phyloP scores from a whole-genome alignment of 2,888 invertebrate species.

The Linnaemya tessellans region DNA sequence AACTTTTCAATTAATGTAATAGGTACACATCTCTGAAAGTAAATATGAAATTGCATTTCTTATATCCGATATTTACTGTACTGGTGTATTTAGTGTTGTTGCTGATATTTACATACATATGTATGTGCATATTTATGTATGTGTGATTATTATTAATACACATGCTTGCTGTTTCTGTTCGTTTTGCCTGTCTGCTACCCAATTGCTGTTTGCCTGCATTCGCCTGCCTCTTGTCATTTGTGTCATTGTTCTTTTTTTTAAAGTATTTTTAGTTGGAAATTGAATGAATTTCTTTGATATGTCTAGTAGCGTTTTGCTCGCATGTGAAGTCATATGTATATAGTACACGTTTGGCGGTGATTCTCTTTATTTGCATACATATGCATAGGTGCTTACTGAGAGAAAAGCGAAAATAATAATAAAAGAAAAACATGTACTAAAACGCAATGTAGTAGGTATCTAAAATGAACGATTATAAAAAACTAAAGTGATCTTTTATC shows the following conservation, averaged over 20 bases:
- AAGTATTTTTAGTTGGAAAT: constrained; percentile 76
- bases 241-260: constrained; percentile 60
- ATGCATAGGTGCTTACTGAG: not conserved
- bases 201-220: constrained; percentile 32
- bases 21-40: no score
- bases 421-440: constrained; percentile 16
- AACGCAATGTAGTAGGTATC: constrained; percentile 9
- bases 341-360: constrained; percentile 53
- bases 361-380: constrained; percentile 44
- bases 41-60: not conserved
- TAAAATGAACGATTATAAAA: not conserved
- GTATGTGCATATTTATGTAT: not conserved
- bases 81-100: no score
- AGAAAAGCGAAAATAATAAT: constrained; percentile 13
- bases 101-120: not conserved
- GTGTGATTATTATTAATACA: constrained; percentile 6
- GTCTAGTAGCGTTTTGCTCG: constrained; percentile 81
- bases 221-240: constrained; percentile 67
- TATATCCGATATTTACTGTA: no score
- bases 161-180: constrained; percentile 35
- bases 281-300: constrained; percentile 81
- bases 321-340: constrained; percentile 73
- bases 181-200: constrained; percentile 45
- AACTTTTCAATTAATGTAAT: no score
- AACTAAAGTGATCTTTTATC: not conserved